phyloP scores from a whole-genome alignment of 2,888 invertebrate species.

The Trissoscelio sp. region DNA sequence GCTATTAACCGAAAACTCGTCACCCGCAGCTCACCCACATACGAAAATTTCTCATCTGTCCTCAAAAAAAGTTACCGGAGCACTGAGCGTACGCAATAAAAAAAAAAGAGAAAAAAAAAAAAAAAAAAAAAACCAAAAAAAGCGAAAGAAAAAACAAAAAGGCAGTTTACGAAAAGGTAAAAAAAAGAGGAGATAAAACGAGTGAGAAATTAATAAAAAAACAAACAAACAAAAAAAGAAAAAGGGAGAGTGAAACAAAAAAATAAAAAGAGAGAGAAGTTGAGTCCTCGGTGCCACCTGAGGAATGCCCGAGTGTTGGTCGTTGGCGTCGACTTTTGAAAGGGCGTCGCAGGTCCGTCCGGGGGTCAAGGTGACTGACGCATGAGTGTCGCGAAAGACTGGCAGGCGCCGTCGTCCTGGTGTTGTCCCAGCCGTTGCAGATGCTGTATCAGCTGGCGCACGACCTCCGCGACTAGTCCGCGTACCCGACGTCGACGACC shows the following conservation, averaged over 20 bases:
- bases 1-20: too few relatives aligned
- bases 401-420: conserved; percentile 72
- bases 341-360: conserved; percentile 69
- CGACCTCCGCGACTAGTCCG: conserved; percentile 67
- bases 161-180: too few relatives aligned
- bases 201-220: too few relatives aligned
- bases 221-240: background rate
- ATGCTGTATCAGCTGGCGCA: conserved; percentile 69
- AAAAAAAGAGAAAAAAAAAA: too few relatives aligned
- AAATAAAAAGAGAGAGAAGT: conserved; percentile 35
- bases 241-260: conserved; percentile 11
- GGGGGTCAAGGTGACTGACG: conserved; percentile 78
- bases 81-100: too few relatives aligned
- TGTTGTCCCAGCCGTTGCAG: conserved; percentile 70
- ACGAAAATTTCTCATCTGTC: too few relatives aligned
- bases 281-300: conserved; percentile 48
- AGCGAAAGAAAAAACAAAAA: too few relatives aligned
- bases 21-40: too few relatives aligned
- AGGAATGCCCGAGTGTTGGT: conserved; percentile 53
- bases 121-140: too few relatives aligned
- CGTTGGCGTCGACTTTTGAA: conserved; percentile 40
- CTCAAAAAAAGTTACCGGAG: too few relatives aligned
- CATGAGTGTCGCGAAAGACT: conserved; percentile 80
- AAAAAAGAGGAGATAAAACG: too few relatives aligned
- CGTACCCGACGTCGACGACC: conserved; percentile 66